A percentile compares a stretch with the other conserved stretches of the same genome.
phyloP scores from a whole-genome alignment of 2,888 invertebrate genomes.

The Drosophila mettleri region DNA sequence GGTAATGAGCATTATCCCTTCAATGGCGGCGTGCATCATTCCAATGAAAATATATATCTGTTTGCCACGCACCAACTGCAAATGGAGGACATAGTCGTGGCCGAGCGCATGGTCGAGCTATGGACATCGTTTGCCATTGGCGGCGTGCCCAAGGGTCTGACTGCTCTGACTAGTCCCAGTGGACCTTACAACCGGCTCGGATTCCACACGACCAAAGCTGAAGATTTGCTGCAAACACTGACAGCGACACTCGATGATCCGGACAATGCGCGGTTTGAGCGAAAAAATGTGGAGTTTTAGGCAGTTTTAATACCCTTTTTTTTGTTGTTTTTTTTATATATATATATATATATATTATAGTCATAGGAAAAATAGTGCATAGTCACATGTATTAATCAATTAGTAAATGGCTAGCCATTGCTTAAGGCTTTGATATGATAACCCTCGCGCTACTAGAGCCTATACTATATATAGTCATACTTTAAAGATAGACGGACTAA shows the following conservation, averaged over 20 bases:
- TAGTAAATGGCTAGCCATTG: not conserved
- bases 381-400: not conserved
- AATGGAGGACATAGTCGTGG: slow-evolving; percentile 82
- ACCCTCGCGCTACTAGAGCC: not conserved
- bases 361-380: not conserved
- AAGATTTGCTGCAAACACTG: slow-evolving; percentile 78
- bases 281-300: slow-evolving; percentile 67
- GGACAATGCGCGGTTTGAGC: slow-evolving; percentile 65
- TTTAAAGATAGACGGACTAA: not conserved
- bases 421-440: not conserved
- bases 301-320: not conserved
- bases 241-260: slow-evolving; percentile 80
- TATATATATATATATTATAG: not conserved
- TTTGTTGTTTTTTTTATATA: not conserved
- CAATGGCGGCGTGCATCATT: slow-evolving; percentile 86
- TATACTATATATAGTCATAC: not conserved
- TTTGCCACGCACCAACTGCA: slow-evolving; percentile 84
- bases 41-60: slow-evolving; percentile 87
- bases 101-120: slow-evolving; percentile 85
- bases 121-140: slow-evolving; percentile 85
- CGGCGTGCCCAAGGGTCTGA: slow-evolving; percentile 73
- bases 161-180: slow-evolving; percentile 62
- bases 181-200: slow-evolving; percentile 84
- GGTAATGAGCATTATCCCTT: slow-evolving; percentile 85
- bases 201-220: slow-evolving; percentile 45